These are phyloP conservation scores for Peromyscus leucopus DNA, from an alignment of 2,113 vertebrate genomes.

Conservation along the genomic window DNA sequence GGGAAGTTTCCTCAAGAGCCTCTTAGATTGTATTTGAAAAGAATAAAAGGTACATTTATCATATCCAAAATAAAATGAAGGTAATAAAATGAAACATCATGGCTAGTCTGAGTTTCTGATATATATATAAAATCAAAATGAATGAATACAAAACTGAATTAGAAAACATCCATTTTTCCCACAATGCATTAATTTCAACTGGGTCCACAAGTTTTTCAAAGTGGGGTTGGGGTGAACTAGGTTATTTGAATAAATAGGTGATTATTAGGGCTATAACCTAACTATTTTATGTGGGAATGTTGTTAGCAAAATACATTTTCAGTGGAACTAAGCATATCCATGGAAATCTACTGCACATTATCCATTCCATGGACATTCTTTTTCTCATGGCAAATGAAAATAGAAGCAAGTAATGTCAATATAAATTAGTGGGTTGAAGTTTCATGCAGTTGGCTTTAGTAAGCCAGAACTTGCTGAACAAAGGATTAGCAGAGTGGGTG, in stretches of 20 bases:
- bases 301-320: constrained; percentile 51
- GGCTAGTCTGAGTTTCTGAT: neutral
- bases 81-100: neutral
- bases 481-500: neutral
- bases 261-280: neutral
- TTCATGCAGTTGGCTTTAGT: constrained; percentile 21
- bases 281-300: constrained; percentile 8
- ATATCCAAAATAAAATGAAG: constrained; percentile 5
- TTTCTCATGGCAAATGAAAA: constrained; percentile 59
- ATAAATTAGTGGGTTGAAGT: constrained; percentile 9
- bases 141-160: constrained; percentile 18
- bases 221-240: neutral
- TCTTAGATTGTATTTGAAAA: constrained; percentile 26
- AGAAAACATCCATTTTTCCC: neutral
- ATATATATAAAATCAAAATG: neutral
- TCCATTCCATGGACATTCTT: neutral
- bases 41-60: constrained; percentile 8
- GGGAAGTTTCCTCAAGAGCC: constrained; percentile 13
- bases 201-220: neutral
- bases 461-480: constrained; percentile 15
- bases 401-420: neutral
- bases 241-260: constrained; percentile 13
- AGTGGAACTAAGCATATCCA: neutral
- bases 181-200: constrained; percentile 25
- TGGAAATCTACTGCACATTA: constrained; percentile 2